phyloP scores from a whole-genome alignment of 2,797 vertebrate genomes.

The Hippoglossus hippoglossus region DNA sequence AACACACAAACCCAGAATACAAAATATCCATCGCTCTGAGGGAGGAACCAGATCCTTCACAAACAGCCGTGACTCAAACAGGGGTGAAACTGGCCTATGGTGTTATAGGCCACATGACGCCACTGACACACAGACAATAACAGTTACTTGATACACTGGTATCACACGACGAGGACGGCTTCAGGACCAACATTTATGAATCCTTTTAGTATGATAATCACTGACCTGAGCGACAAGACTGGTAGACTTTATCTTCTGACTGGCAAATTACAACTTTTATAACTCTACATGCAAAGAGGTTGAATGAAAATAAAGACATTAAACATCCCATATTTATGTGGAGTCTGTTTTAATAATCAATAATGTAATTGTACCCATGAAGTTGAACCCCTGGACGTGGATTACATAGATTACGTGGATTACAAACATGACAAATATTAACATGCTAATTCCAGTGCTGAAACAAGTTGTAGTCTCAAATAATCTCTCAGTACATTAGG shows the following conservation, averaged over 20 bases:
- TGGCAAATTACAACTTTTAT: background rate
- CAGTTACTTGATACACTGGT: slow-evolving; percentile 53
- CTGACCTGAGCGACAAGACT: background rate
- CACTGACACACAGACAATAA: slow-evolving; percentile 61
- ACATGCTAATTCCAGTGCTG: too few species aligned
- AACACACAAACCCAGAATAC: slow-evolving; percentile 24
- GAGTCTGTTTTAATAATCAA: too few species aligned
- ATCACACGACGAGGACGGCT: slow-evolving; percentile 25
- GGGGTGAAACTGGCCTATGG: slow-evolving; percentile 46
- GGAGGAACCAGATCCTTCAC: slow-evolving; percentile 53
- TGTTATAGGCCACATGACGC: slow-evolving; percentile 26
- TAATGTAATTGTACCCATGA: too few species aligned
- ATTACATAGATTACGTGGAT: too few species aligned
- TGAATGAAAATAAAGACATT: background rate
- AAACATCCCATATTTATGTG: too few species aligned
- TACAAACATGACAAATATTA: too few species aligned
- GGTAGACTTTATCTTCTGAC: background rate
- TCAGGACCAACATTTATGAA: slow-evolving; percentile 8
- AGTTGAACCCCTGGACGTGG: too few species aligned
- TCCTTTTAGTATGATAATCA: background rate
- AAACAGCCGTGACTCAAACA: slow-evolving; percentile 16
- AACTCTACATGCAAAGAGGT: background rate
- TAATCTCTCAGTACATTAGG: too few species aligned
- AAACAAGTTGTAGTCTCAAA: too few species aligned
- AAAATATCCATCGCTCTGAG: slow-evolving; percentile 37